Evolutionary conservation across 2,113 vertebrate genomes (phyloP).

Genomic region (Perognathus longimembris): DNA sequence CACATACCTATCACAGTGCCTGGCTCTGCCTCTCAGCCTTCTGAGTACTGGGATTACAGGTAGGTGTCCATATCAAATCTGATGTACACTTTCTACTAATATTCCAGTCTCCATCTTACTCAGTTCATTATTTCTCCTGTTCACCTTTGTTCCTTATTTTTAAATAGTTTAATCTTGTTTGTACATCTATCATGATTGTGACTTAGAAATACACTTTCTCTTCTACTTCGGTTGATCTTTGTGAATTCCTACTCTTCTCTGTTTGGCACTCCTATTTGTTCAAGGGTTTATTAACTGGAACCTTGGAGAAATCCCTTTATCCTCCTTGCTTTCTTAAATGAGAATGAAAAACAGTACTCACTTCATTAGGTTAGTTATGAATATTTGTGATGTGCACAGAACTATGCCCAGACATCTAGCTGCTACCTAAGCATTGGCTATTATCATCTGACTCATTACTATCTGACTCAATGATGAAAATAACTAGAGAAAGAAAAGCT

Average conservation of each 20-base stretch:
- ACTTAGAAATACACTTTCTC: constrained; percentile 16
- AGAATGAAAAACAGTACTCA: neutral
- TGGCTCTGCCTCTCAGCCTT: no score
- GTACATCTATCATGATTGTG: neutral
- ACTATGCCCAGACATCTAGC: neutral
- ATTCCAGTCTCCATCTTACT: neutral
- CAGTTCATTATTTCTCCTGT: neutral
- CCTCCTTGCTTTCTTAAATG: neutral
- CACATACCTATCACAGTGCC: no score
- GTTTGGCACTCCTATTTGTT: neutral
- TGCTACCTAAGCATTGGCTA: neutral
- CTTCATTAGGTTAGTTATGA: neutral
- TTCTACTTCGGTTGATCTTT: neutral
- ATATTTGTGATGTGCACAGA: neutral
- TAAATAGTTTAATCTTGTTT: constrained; percentile 27
- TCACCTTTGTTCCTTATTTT: constrained; percentile 11
- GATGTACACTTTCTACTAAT: neutral
- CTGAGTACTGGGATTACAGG: no score
- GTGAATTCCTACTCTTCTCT: neutral
- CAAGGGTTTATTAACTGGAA: neutral
- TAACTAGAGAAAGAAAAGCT: constrained; percentile 9
- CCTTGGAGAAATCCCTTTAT: neutral
- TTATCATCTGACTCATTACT: constrained; percentile 27
- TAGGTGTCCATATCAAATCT: neutral
- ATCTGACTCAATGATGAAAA: constrained; percentile 33